These are phyloP conservation scores for Clarias fuscus DNA, from an alignment of 2,797 vertebrate species.

Conservation along the genomic window DNA sequence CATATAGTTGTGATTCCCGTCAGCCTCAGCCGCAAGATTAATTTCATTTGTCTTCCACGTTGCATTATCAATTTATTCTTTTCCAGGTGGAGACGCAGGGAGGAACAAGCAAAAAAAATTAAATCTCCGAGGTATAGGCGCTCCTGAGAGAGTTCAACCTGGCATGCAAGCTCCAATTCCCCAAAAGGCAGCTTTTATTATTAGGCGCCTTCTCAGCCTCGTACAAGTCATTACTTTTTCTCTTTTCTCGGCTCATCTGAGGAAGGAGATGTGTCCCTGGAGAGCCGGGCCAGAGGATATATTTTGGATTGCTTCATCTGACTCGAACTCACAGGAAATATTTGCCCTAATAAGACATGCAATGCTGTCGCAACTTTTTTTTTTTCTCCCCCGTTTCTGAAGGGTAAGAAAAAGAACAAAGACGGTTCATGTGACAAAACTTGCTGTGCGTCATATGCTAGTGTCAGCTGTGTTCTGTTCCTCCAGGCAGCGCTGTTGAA, in stretches of 20 bases:
- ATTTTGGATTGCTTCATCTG: constrained; percentile 73
- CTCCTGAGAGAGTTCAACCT: constrained; percentile 76
- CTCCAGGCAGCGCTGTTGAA: not conserved
- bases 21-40: constrained; percentile 74
- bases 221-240: constrained; percentile 82
- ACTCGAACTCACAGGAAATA: constrained; percentile 71
- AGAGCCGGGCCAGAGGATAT: constrained; percentile 72
- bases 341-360: constrained; percentile 70
- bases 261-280: constrained; percentile 72
- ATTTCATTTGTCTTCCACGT: constrained; percentile 80
- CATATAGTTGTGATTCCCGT: constrained; percentile 72
- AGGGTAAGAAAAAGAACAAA: constrained; percentile 24
- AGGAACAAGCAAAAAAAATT: constrained; percentile 33
- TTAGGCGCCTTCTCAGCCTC: constrained; percentile 73
- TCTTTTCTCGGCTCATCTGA: constrained; percentile 77
- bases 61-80: constrained; percentile 82
- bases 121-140: constrained; percentile 73
- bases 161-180: constrained; percentile 79
- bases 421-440: constrained; percentile 36
- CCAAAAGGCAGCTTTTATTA: constrained; percentile 81
- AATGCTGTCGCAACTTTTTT: constrained; percentile 58
- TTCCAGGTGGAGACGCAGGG: constrained; percentile 65
- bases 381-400: constrained; percentile 50
- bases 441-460: not conserved
- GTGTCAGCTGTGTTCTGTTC: not conserved